Conservation (phyloP, 2,113 vertebrate genomes). For the Eulemur macaco region DNA sequence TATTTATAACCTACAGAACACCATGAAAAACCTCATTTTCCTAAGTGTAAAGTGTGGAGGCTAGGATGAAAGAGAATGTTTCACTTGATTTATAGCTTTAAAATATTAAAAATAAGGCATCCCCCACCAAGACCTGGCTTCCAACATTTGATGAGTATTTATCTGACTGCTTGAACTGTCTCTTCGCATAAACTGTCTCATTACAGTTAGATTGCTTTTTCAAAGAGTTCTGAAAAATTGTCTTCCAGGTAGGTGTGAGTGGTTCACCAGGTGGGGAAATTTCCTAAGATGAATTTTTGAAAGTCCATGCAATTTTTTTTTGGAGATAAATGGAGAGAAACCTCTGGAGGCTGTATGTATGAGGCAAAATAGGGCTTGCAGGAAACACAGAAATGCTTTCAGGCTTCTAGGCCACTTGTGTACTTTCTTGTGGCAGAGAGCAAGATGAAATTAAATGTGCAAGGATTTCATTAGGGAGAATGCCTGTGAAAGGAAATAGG, state of each 20-base stretch:
- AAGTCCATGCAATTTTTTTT: not conserved
- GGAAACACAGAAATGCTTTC: not conserved
- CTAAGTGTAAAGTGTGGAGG: slow-evolving; percentile 55
- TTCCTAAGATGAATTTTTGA: slow-evolving; percentile 12
- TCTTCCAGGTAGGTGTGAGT: not conserved
- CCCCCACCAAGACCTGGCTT: slow-evolving; percentile 32
- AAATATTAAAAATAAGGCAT: slow-evolving; percentile 66
- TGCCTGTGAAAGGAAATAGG: not conserved
- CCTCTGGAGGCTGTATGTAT: not conserved
- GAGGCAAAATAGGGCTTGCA: not conserved
- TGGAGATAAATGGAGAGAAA: slow-evolving; percentile 28
- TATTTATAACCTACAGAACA: slow-evolving; percentile 69
- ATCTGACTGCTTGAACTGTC: not conserved
- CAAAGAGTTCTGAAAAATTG: slow-evolving; percentile 20
- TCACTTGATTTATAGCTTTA: slow-evolving; percentile 61
- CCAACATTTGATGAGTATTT: slow-evolving; percentile 43
- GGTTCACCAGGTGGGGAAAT: slow-evolving; percentile 39
- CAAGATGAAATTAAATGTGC: not conserved
- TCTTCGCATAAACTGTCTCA: not conserved
- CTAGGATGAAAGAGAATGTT: slow-evolving; percentile 53
- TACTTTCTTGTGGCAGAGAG: not conserved
- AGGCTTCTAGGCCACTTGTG: not conserved
- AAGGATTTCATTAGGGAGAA: not conserved
- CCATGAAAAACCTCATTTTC: slow-evolving; percentile 66
- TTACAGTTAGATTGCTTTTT: slow-evolving; percentile 20